Evolutionary conservation across 2,888 invertebrate species (phyloP), one percentile per base, ranked within the genome.

Genomic region (Abscondita cerata): DNA sequence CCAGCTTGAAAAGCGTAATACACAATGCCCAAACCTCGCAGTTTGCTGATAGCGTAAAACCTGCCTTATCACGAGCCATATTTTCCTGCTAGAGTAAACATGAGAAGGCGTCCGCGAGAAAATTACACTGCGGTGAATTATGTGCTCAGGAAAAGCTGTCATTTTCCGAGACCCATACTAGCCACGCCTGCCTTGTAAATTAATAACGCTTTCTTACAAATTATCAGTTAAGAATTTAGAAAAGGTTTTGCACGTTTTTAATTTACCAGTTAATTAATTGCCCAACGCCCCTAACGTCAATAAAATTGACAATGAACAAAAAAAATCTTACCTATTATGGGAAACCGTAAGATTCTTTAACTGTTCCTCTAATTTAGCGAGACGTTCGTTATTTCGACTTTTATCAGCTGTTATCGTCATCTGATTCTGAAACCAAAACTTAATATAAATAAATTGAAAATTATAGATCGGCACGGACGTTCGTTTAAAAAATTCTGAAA

Each of bases 301-400:
- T 6, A 19, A n/a, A n/a, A n/a, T n/a, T n/a, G n/a, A n/a, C n/a
- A n/a, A 25, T 11, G 34, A 53, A 41, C 11, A 13, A 20, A 18
- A 15, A 38, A 6, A n/a, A 36, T 18, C 52, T 33, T 53, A 67
- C 66, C 66, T 67, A n/a, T 60, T 66, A 41, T 58, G 60, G 15
- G 61, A 46, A n/a, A 57, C 47, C 52, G 62, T 73, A 11, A 77
- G 62, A 56, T 71, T 77, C 44, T 87, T 86, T 69, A 89, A 79
- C 73, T 90, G 89, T 62, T 89, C 87, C 75, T 90, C 90, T 52
- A 90, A 78, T 75, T 89, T 89, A 25, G 81, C 78, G 48, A 90
- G 83, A 31, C 89, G 85, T 75, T 89, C 89, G 79, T 86, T 86
- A 76, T 86, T 85, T 67, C 87, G 85, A 68, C 86, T 85, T 75